Base-by-base conservation (phyloP, 2,888 invertebrate species). In the Leptinotarsa haldemani region DNA sequence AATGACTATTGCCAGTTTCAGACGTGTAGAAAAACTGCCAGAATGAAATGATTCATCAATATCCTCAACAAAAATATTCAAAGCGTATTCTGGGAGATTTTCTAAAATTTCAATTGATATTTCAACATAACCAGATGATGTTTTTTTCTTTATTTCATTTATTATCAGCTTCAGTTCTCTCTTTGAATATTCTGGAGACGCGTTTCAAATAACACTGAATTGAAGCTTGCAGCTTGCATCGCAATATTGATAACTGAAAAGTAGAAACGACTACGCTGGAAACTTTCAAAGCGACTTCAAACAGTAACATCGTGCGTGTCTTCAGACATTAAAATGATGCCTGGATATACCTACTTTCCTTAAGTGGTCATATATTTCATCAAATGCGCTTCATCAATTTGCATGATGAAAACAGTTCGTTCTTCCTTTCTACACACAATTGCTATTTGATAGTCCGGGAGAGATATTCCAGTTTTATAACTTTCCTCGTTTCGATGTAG, bases 291-390 rank as follows among this genome's bases (percentile, higher is more conserved):
- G 16, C 16, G 58, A 61, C 61, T 61, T 61, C 61, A 61, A 61
- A 61, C 13, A 61, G 61, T 61, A 61, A 30, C 61, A 61, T 61
- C 25, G 61, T 61, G 61, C 61, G 61, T 61, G 61, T n/a, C 25
- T 25, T 16, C 7, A 61, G 61, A 61, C 61, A 61, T 30, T 61
- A 61, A 61, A 30, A 61, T 61, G 40, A 30, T 40, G 25, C 61
- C 61, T 61, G 40, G n/a, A 61, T 61, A 40, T 40, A 61, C 40
- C 70, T 66, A 74, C 76, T 76, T 74, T 68, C 72, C 68, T 67
- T 76, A 72, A 76, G 74, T 74, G 76, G 76, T 65, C 70, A 68
- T 72, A 74, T 76, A 76, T 70, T 70, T 74, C 69, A 73, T 61
- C 61, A 18, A 61, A 40, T 61, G 30, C 61, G n/a, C 61, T 61